Conservation (phyloP, 2,113 vertebrate species). For the Epinephelus cyanopodus region DNA sequence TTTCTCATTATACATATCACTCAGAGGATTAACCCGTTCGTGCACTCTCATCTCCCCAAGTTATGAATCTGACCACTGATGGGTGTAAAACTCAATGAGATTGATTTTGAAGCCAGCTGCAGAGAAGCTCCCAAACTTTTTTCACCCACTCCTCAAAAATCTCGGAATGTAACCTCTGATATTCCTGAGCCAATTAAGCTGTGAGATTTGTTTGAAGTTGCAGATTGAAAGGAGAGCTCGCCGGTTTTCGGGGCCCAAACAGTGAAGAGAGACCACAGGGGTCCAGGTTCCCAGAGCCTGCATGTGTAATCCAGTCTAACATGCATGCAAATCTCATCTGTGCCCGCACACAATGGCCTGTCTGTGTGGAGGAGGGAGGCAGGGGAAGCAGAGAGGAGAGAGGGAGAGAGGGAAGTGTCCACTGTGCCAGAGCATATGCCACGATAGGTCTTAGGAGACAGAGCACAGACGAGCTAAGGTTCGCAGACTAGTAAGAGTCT, state of each 20-base stretch:
- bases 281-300: constrained; percentile 83
- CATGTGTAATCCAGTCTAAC: constrained; percentile 87
- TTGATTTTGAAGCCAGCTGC: constrained; percentile 45
- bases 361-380: constrained; percentile 73
- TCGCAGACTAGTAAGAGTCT: constrained; percentile 55
- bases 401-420: constrained; percentile 31
- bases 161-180: constrained; percentile 70
- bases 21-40: constrained; percentile 75
- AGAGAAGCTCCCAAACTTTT: constrained; percentile 37
- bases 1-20: constrained; percentile 75
- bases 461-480: constrained; percentile 48
- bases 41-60: constrained; percentile 39
- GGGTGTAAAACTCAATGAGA: constrained; percentile 19
- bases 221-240: constrained; percentile 57
- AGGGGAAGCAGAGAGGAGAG: constrained; percentile 21
- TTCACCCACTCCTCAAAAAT: constrained; percentile 43
- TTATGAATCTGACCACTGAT: constrained; percentile 56
- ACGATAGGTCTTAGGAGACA: constrained; percentile 43
- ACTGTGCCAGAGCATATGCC: constrained; percentile 51
- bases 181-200: constrained; percentile 74
- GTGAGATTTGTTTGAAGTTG: constrained; percentile 77
- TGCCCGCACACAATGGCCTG: constrained; percentile 83
- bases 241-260: constrained; percentile 27
- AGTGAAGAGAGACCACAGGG: constrained; percentile 73
- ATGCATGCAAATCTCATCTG: constrained; percentile 87